These are phyloP conservation scores for Clarias magur DNA, from an alignment of 2,113 vertebrate genomes.

Conservation along the genomic window DNA sequence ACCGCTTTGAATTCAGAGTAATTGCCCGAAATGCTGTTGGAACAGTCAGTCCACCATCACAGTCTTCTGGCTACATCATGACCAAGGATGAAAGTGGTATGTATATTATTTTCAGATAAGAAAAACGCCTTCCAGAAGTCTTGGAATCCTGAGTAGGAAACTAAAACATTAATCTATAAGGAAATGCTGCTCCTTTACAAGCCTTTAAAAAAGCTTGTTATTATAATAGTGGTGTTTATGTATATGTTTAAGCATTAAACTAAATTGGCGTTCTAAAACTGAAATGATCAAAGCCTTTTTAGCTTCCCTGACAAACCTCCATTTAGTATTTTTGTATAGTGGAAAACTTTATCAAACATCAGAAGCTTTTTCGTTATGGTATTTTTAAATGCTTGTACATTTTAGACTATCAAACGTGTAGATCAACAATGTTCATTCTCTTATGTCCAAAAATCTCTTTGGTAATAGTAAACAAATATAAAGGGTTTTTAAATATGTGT, in stretches of 20 bases:
- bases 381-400: not conserved
- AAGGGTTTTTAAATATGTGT: not conserved
- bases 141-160: not conserved
- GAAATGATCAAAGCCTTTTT: not conserved
- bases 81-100: constrained; percentile 95
- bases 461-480: not conserved
- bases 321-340: not conserved
- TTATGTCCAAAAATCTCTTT: not conserved
- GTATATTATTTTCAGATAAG: constrained; percentile 51
- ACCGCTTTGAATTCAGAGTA: constrained; percentile 94
- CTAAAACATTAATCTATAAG: not conserved
- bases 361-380: not conserved
- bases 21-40: constrained; percentile 96
- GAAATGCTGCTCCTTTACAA: not conserved
- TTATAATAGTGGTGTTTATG: not conserved
- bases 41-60: constrained; percentile 95
- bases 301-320: not conserved
- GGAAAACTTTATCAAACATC: not conserved
- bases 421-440: not conserved
- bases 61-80: constrained; percentile 95
- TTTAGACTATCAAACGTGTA: not conserved
- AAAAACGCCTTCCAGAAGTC: not conserved
- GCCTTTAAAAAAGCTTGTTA: not conserved
- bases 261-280: not conserved
- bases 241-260: not conserved